A percentile compares a stretch with the other conserved stretches of the same genome.
These are phyloP conservation scores for Allobates femoralis DNA, from an alignment of 2,797 vertebrate genomes.

Conservation along the genomic window DNA sequence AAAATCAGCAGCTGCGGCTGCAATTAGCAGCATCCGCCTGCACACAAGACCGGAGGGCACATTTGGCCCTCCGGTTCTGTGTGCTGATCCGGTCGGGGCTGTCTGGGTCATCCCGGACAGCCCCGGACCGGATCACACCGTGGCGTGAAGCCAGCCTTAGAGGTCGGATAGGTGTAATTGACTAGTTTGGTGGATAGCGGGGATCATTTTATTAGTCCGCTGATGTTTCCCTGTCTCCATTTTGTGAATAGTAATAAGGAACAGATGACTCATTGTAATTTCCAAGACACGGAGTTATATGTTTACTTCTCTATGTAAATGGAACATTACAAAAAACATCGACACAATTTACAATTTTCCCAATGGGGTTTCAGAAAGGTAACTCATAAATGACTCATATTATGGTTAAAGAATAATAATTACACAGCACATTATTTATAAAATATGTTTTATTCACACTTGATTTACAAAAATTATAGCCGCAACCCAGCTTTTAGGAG, in stretches of 20 bases:
- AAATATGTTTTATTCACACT: conserved; percentile 16
- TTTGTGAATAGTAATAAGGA: not conserved
- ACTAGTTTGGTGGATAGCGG: not conserved
- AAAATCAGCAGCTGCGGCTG: too few relatives aligned
- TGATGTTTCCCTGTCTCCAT: too few relatives aligned
- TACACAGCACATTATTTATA: conserved; percentile 22
- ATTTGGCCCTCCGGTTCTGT: too few relatives aligned
- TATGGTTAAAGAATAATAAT: conserved; percentile 25
- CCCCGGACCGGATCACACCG: too few relatives aligned
- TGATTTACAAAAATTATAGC: not conserved
- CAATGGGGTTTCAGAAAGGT: not conserved
- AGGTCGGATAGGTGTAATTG: too few relatives aligned
- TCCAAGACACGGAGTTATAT: not conserved
- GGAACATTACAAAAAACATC: not conserved
- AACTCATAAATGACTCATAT: not conserved
- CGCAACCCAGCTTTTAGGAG: not conserved
- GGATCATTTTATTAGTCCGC: not conserved
- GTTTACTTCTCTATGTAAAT: not conserved
- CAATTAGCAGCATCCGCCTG: too few relatives aligned
- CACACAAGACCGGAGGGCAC: too few relatives aligned
- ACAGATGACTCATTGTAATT: not conserved
- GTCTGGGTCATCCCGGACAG: too few relatives aligned
- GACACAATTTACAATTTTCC: not conserved
- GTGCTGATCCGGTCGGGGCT: too few relatives aligned
- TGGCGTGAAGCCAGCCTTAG: too few relatives aligned